Evolutionary conservation across 1,140 invertebrate genomes (phyloP), one percentile per base, ranked within the genome.

Genomic region (Venturia canescens): DNA sequence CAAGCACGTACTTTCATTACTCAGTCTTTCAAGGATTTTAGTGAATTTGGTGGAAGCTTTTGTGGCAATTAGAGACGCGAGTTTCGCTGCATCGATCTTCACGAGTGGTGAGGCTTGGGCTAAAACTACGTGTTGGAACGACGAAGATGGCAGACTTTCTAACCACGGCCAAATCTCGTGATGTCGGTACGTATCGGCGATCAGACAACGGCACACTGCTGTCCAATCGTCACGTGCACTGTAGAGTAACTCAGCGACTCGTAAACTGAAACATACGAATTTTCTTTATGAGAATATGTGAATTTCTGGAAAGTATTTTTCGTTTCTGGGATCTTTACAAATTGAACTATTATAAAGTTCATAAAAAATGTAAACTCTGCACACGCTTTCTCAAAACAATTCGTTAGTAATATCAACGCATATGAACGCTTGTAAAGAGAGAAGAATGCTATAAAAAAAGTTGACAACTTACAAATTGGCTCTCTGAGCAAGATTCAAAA

Each of bases 401-500:
- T n/a, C n/a, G n/a, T n/a, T n/a, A n/a, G n/a, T n/a, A n/a, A n/a
- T n/a, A n/a, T n/a, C n/a, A n/a, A n/a, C n/a, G n/a, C n/a, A n/a
- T n/a, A n/a, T n/a, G n/a, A n/a, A n/a, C n/a, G n/a, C n/a, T n/a
- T n/a, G n/a, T n/a, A n/a, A n/a, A n/a, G n/a, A n/a, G n/a, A 57
- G 34, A 57, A 18, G 7, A 74, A 53, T 72, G 34, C 4, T 38
- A n/a, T 63, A 34, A 21, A 31, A 31, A 69, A 3, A 69, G 1
- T 6, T 4, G 31, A 31, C 53, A 83, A 90, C 93, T 94, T 92
- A 96, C 94, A 96, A 96, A 89, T 93, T 93, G 44, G 94, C 95
- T 83, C 93, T 90, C 83, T 94, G 92, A 11, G 94, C 93, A 71
- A 94, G 91, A 82, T 92, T 90, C 6, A 96, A 86, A 16, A 96